Percentiles rank a stretch among this genome's conserved stretches.
phyloP scores from a whole-genome alignment of 2,888 invertebrate genomes.

The Schrankia costaestrigalis region DNA sequence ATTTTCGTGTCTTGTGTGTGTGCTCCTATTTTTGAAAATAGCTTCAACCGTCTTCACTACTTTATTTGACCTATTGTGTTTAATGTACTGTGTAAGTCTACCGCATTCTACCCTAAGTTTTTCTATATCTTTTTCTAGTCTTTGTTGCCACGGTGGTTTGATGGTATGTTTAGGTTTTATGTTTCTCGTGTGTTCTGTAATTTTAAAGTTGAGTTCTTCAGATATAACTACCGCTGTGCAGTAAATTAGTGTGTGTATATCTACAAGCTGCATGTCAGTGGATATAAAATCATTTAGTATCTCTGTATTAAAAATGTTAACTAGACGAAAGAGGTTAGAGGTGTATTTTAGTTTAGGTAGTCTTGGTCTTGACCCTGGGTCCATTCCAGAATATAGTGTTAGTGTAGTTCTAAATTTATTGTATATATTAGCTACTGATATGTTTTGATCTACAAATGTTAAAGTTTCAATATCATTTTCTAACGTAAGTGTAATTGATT shows the following conservation, averaged over 20 bases:
- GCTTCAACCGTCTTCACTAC: too few relatives aligned
- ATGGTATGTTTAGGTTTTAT: neutral
- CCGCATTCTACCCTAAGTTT: too few relatives aligned
- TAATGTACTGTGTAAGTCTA: too few relatives aligned
- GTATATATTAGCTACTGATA: neutral
- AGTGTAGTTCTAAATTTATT: neutral
- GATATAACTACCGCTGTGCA: slow-evolving; percentile 1
- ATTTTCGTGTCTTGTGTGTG: too few relatives aligned
- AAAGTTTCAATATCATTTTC: neutral
- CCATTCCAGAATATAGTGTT: neutral
- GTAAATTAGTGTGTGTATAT: slow-evolving; percentile 4
- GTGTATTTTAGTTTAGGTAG: slow-evolving; percentile 2
- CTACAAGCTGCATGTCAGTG: slow-evolving; percentile 1
- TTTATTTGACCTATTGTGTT: too few relatives aligned
- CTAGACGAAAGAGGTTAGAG: neutral
- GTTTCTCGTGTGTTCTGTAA: neutral
- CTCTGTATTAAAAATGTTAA: neutral
- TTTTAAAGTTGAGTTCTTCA: neutral
- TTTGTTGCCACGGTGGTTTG: slow-evolving; percentile 3
- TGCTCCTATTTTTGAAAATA: too few relatives aligned
- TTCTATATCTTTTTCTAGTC: slow-evolving; percentile 4
- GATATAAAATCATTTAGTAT: slow-evolving; percentile 1
- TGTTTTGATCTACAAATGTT: neutral
- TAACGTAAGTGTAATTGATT: neutral
- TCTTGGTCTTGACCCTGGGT: slow-evolving; percentile 2